These are phyloP conservation scores for Amphipyra berbera DNA, from an alignment of 2,888 invertebrate species.

Conservation along the genomic window DNA sequence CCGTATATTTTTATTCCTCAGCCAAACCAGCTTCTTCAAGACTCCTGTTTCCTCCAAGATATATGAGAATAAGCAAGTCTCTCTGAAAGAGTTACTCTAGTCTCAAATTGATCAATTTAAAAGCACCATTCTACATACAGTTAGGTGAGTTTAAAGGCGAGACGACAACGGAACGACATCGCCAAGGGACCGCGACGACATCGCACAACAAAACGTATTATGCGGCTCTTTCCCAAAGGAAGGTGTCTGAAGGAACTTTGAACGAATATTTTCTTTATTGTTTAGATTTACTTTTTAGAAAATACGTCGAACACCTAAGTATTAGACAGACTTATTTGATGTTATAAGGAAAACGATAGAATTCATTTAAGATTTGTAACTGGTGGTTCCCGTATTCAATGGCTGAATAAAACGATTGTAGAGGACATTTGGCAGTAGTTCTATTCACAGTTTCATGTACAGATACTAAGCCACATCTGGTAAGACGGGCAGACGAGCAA, in stretches of 20 bases:
- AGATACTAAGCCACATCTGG: no score
- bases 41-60: slow-evolving; percentile 13
- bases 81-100: slow-evolving; percentile 27
- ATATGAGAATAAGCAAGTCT: slow-evolving; percentile 31
- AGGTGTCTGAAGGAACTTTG: slow-evolving; percentile 44
- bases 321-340: background rate
- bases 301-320: slow-evolving; percentile 10
- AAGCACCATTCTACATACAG: slow-evolving; percentile 45
- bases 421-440: no score
- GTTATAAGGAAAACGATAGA: no score
- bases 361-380: no score
- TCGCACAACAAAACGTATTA: slow-evolving; percentile 62
- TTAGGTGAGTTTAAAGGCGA: slow-evolving; percentile 51
- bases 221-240: slow-evolving; percentile 50
- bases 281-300: slow-evolving; percentile 50
- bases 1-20: background rate
- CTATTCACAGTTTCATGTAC: no score
- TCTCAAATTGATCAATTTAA: slow-evolving; percentile 58
- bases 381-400: no score
- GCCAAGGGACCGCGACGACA: slow-evolving; percentile 53
- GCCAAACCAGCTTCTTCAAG: background rate
- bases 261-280: slow-evolving; percentile 52
- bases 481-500: no score
- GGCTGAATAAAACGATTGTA: no score
- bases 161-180: slow-evolving; percentile 51